Evolutionary conservation across 2,797 vertebrate species (phyloP).

Genomic region (Saxicola maurus): DNA sequence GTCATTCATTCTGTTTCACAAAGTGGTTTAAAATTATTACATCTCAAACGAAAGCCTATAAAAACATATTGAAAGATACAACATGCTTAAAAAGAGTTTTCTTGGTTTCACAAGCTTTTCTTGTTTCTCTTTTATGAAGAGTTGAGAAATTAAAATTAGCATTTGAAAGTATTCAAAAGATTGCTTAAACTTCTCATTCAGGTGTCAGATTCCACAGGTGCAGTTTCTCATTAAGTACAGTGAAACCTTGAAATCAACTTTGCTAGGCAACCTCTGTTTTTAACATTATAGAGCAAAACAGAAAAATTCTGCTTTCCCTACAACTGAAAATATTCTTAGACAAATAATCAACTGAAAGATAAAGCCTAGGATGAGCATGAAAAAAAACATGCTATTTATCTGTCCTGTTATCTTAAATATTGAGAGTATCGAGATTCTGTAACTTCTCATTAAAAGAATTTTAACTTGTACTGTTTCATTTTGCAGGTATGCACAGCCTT

Average conservation of each 20-base stretch:
- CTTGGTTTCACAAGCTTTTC: conserved; percentile 81
- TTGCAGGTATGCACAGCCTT: background rate
- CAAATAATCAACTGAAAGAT: background rate
- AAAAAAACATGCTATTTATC: background rate
- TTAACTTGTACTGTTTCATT: background rate
- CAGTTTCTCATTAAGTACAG: conserved; percentile 49
- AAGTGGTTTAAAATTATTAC: conserved; percentile 58
- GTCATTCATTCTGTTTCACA: conserved; percentile 69
- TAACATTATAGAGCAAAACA: background rate
- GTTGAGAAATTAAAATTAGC: conserved; percentile 78
- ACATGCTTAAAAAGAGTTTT: conserved; percentile 71
- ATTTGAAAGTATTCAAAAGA: conserved; percentile 78
- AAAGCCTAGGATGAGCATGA: background rate
- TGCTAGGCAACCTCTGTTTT: conserved; percentile 9
- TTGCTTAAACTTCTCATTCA: conserved; percentile 64
- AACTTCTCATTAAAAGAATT: background rate
- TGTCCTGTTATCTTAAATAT: background rate
- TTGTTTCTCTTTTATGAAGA: conserved; percentile 78
- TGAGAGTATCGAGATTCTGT: background rate
- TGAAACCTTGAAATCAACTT: conserved; percentile 34
- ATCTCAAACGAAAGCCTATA: conserved; percentile 71
- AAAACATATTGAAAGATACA: conserved; percentile 72
- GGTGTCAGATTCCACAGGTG: conserved; percentile 69
- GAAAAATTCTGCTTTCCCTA: background rate
- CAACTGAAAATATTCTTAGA: background rate